phyloP scores from a whole-genome alignment of 2,888 invertebrate species.

The Capitulum mitella region DNA sequence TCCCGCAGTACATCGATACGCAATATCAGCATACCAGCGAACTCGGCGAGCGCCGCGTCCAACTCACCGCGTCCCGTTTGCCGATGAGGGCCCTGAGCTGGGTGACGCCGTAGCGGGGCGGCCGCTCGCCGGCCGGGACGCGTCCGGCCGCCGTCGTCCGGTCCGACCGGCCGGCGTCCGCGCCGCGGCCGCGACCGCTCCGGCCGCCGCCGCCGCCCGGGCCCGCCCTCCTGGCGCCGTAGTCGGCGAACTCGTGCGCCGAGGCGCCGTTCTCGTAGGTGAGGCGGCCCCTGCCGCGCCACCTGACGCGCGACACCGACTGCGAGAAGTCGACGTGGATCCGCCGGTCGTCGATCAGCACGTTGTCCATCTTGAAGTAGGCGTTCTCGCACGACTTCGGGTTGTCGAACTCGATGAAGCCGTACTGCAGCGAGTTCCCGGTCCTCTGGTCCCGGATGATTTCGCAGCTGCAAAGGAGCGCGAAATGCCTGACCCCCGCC shows the following conservation, averaged over 20 bases:
- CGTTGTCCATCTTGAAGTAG: constrained; percentile 99
- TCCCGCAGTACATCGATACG: too few species aligned
- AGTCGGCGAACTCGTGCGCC: constrained; percentile 30
- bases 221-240: not conserved
- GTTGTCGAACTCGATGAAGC: constrained; percentile 94
- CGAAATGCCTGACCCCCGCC: too few species aligned
- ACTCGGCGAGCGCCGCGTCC: too few species aligned
- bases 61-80: too few species aligned
- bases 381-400: constrained; percentile 91
- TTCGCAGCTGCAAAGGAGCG: constrained; percentile 71
- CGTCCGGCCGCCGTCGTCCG: not conserved
- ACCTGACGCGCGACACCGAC: constrained; percentile 88
- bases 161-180: not conserved
- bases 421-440: constrained; percentile 94
- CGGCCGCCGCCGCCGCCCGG: not conserved
- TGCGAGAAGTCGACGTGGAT: constrained; percentile 99
- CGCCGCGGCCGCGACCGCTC: not conserved
- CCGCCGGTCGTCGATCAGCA: constrained; percentile 92
- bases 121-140: too few species aligned
- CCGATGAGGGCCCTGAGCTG: not conserved
- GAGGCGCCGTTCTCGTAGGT: constrained; percentile 30
- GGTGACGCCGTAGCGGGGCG: not conserved
- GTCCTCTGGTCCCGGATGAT: constrained; percentile 89
- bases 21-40: too few species aligned
- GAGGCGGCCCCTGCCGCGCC: constrained; percentile 66